Evolutionary conservation across 1,140 invertebrate species (phyloP), one percentile per base, ranked within the genome.

Genomic region (Globodera ellingtonae): DNA sequence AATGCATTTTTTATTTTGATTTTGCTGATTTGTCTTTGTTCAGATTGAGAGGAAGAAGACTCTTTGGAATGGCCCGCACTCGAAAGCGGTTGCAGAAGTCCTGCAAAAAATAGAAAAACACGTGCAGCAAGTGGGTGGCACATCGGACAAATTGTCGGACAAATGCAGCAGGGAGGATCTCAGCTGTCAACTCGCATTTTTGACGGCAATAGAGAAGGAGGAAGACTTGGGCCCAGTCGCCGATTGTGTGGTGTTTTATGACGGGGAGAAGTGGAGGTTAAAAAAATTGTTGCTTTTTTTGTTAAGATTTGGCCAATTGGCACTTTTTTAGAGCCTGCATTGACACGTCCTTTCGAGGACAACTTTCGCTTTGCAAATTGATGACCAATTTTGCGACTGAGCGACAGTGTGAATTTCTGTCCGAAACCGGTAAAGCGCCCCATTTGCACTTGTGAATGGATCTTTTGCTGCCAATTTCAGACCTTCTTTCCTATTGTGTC

Each of bases 181-280:
- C 4, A 95, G 97, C 86, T 92, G 93, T 21, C 92, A 93, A 87
- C 90, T 97, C 52, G 96, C 98, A 84, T 91, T 95, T 74, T 90
- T 98, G 44, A 94, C 92, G 81, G 88, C 83, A 56, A 78, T 94
- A 71, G 96, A 98, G 84, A 98, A 97, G 90, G 95, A 93, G 89
- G 91, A 90, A 79, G 95, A 98, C 90, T 88, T 93, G 76, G 95
- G 95, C 44, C 95, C 95, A 35, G 93, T 94, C 13, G 96, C 94
- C 90, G 97, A 99, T 90, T 96, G 95, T 91, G 91, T 99, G 75
- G 92, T 98, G 13, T 98, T 95, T 90, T 92, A 97, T 89, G 93
- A 95, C 92, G 94, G 94, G 78, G 82, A 92, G 73, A 91, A 92
- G 84, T 94, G 94, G 94, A 91, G 93, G 93, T 94, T 86, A 90